Percentiles rank a stretch among this genome's conserved stretches.
These are phyloP conservation scores for Helostoma temminkii DNA, from an alignment of 2,797 vertebrate species.

Conservation along the genomic window DNA sequence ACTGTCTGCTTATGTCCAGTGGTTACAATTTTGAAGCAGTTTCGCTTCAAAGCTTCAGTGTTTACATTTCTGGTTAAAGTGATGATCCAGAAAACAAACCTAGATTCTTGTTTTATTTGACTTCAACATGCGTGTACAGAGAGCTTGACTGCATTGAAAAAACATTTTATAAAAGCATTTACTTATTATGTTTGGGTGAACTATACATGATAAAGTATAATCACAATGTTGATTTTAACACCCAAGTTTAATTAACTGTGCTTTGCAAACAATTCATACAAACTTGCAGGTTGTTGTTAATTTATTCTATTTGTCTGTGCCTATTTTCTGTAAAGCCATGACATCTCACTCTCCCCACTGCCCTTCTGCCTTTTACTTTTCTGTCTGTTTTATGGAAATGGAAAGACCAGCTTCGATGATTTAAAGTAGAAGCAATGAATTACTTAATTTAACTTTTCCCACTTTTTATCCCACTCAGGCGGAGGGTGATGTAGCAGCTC, in stretches of 20 bases:
- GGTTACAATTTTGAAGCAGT: neutral
- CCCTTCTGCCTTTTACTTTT: slow-evolving; percentile 14
- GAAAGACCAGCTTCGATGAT: slow-evolving; percentile 10
- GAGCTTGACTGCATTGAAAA: neutral
- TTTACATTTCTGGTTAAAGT: neutral
- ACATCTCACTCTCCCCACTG: neutral
- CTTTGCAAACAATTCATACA: neutral
- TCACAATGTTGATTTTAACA: neutral
- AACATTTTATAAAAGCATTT: slow-evolving; percentile 1
- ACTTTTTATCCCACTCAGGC: slow-evolving; percentile 81
- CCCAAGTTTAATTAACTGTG: neutral
- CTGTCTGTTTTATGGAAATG: slow-evolving; percentile 25
- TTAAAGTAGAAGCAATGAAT: slow-evolving; percentile 47
- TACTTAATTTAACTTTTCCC: slow-evolving; percentile 22
- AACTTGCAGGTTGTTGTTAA: neutral
- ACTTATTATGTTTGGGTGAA: neutral
- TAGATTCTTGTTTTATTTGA: neutral
- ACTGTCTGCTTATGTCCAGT: neutral
- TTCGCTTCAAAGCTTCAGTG: neutral
- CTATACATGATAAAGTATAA: neutral
- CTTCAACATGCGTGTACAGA: neutral
- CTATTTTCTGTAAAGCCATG: neutral
- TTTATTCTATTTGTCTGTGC: neutral
- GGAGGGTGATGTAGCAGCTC: slow-evolving; percentile 94
- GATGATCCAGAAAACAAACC: neutral